phyloP scores from a whole-genome alignment of 2,888 invertebrate species.

The Metacarcinus magister region DNA sequence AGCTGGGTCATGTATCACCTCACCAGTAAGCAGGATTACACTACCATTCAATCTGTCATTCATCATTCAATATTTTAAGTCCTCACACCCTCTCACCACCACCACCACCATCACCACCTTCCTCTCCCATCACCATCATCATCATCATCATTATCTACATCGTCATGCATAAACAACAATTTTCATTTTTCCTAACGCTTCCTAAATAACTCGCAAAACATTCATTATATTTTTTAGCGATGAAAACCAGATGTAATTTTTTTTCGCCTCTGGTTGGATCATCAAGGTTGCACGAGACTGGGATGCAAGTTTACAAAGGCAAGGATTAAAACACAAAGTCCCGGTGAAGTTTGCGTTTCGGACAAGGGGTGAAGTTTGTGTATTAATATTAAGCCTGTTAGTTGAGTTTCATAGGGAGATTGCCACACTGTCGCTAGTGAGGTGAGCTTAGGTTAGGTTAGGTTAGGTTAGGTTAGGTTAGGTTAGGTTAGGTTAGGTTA shows the following conservation, averaged over 20 bases:
- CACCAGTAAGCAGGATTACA: too few species aligned
- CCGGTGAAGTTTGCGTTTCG: background rate
- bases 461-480: background rate
- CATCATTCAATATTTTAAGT: too few species aligned
- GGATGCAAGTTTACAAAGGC: slow-evolving; percentile 2
- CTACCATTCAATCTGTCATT: too few species aligned
- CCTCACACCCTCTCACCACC: background rate
- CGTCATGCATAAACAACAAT: too few species aligned
- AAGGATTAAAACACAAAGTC: slow-evolving; percentile 15
- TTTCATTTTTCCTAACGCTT: too few species aligned
- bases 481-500: background rate
- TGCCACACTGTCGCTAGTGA: too few species aligned
- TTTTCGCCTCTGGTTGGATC: background rate
- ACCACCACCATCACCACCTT: background rate
- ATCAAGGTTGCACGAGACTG: background rate
- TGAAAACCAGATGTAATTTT: background rate
- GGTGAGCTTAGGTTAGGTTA: background rate
- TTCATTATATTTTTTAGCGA: background rate
- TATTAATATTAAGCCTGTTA: background rate
- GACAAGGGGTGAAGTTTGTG: background rate
- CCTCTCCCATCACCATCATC: too few species aligned
- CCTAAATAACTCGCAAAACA: too few species aligned
- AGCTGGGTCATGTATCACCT: too few species aligned
- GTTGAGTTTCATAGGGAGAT: background rate
- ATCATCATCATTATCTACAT: too few species aligned